Conservation (phyloP, 1,140 invertebrate genomes). For the Brachionus sp. region DNA sequence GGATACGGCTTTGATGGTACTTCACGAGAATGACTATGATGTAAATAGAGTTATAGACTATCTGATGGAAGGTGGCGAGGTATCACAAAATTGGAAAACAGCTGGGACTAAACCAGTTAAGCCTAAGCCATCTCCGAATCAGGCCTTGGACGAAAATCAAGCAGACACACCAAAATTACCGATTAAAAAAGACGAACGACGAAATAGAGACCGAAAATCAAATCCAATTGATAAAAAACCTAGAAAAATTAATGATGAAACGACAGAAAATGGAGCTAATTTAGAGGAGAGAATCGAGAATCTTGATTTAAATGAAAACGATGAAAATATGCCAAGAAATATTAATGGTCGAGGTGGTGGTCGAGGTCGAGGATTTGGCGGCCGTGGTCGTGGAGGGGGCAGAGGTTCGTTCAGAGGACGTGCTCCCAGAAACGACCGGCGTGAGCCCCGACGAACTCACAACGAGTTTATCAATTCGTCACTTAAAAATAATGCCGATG, state of each 20-base stretch:
- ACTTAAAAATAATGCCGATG: not conserved
- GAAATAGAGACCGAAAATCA: not conserved
- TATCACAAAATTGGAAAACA: conserved; percentile 5
- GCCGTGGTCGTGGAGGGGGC: not conserved
- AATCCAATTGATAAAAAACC: not conserved
- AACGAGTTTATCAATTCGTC: conserved; percentile 13
- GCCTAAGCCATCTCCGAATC: not conserved
- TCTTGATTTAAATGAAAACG: not conserved
- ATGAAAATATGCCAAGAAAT: not conserved
- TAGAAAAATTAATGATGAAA: not conserved
- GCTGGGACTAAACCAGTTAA: not conserved
- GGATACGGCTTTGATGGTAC: not conserved
- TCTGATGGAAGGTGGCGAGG: not conserved
- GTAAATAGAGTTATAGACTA: not conserved
- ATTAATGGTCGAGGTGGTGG: not conserved
- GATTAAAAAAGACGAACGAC: not conserved
- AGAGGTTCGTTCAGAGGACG: not conserved
- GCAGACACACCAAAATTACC: not conserved
- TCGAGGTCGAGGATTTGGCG: not conserved
- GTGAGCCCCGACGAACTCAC: not conserved
- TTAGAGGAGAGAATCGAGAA: not conserved
- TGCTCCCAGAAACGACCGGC: not conserved
- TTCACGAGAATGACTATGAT: conserved; percentile 40
- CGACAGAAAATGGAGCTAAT: not conserved
- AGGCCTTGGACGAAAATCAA: not conserved